Evolutionary conservation across 2,888 invertebrate genomes (phyloP).

Genomic region (Thelaira solivaga): DNA sequence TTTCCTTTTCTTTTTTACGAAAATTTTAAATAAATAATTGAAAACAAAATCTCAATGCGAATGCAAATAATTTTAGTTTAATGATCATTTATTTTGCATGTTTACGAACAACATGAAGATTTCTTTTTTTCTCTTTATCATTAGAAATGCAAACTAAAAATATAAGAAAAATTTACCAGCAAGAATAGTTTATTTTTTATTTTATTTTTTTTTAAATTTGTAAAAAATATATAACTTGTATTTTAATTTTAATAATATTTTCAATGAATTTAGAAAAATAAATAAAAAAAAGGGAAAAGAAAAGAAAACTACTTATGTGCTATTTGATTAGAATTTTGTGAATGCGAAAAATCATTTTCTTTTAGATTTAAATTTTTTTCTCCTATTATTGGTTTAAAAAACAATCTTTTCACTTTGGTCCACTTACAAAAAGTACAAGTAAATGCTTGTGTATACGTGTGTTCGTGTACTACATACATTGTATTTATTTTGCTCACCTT

Average conservation of each 20-base stretch:
- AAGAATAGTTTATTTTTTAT: not conserved
- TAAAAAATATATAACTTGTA: not conserved
- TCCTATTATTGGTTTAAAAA: too few species aligned
- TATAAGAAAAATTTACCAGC: not conserved
- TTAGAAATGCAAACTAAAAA: not conserved
- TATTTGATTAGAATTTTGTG: not conserved
- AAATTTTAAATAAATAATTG: too few species aligned
- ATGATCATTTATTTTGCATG: slow-evolving; percentile 18
- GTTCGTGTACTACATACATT: too few species aligned
- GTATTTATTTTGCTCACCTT: slow-evolving; percentile 40
- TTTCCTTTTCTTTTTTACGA: too few species aligned
- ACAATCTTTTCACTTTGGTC: too few species aligned
- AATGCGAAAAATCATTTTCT: too few species aligned
- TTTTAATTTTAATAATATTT: slow-evolving; percentile 10
- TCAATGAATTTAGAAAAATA: slow-evolving; percentile 17
- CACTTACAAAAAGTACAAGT: not conserved
- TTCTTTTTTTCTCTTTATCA: not conserved
- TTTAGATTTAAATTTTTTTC: not conserved
- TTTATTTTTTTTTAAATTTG: not conserved
- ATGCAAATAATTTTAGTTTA: not conserved
- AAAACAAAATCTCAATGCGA: too few species aligned
- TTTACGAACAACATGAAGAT: not conserved
- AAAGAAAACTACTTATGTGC: not conserved
- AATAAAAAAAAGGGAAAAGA: not conserved
- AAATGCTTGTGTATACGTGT: not conserved